phyloP scores from a whole-genome alignment of 2,113 vertebrate species.

The Raja brachyura region DNA sequence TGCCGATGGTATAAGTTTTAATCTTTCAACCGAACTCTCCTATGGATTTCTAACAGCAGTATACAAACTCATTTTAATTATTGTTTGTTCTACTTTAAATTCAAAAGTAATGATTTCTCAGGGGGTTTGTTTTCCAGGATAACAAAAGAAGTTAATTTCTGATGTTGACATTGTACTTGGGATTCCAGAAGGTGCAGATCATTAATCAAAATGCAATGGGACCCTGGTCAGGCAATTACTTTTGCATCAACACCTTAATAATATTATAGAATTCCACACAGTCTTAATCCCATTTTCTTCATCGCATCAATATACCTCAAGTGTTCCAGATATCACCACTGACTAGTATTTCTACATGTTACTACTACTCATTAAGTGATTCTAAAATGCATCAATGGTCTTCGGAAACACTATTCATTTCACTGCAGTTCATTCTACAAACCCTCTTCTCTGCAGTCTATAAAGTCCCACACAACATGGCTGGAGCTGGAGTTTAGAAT shows the following conservation, averaged over 20 bases:
- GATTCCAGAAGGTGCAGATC: constrained; percentile 30
- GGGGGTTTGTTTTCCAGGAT: constrained; percentile 35
- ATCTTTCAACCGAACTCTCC: constrained; percentile 35
- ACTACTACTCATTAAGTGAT: background rate
- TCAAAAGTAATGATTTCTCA: constrained; percentile 37
- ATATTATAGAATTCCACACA: background rate
- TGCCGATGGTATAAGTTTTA: constrained; percentile 35
- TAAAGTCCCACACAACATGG: background rate
- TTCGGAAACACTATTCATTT: background rate
- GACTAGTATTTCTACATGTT: background rate
- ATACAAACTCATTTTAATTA: constrained; percentile 35
- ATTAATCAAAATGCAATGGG: constrained; percentile 30
- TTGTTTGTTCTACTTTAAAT: constrained; percentile 36
- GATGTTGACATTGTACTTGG: constrained; percentile 36
- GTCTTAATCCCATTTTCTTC: background rate
- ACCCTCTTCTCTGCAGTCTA: background rate
- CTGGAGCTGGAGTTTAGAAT: background rate
- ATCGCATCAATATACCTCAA: background rate
- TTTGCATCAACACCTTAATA: background rate
- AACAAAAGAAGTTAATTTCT: constrained; percentile 38
- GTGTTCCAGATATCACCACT: background rate
- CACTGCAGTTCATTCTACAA: background rate
- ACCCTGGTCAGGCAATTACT: background rate
- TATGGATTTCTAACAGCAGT: constrained; percentile 19
- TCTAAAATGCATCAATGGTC: background rate